phyloP scores from a whole-genome alignment of 2,113 vertebrate genomes.

The Dipodomys stephensi region DNA sequence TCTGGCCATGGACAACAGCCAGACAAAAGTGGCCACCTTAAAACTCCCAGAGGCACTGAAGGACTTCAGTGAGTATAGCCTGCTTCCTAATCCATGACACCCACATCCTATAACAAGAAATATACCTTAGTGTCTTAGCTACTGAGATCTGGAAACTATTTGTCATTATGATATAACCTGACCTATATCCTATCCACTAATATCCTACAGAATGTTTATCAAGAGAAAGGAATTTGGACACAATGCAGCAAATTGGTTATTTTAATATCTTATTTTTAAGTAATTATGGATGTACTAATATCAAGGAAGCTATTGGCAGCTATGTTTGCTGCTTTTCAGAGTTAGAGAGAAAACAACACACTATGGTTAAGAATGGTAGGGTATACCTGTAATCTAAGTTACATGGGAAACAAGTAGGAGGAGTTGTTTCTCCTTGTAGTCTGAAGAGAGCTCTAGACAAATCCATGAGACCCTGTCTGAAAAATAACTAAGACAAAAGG shows the following conservation, averaged over 20 bases:
- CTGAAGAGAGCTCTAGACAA: too few species aligned
- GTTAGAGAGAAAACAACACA: neutral
- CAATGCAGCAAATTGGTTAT: neutral
- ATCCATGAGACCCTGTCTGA: too few species aligned
- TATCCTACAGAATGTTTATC: neutral
- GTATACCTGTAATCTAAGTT: too few species aligned
- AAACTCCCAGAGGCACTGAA: neutral
- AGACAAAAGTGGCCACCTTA: fast-evolving
- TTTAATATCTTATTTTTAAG: neutral
- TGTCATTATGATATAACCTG: neutral
- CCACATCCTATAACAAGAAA: neutral
- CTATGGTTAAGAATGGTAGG: too few species aligned
- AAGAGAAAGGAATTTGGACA: neutral
- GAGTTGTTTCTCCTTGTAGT: too few species aligned
- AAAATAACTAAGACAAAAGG: too few species aligned
- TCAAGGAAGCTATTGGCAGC: neutral
- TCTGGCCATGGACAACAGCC: neutral
- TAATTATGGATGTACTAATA: neutral
- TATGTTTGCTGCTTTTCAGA: neutral
- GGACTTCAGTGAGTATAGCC: neutral
- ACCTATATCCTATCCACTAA: neutral
- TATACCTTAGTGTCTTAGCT: neutral
- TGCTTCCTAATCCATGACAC: neutral
- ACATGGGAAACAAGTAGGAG: too few species aligned
- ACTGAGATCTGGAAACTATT: neutral